phyloP scores from a whole-genome alignment of 2,888 invertebrate species.

The Neoitamus cyanurus region DNA sequence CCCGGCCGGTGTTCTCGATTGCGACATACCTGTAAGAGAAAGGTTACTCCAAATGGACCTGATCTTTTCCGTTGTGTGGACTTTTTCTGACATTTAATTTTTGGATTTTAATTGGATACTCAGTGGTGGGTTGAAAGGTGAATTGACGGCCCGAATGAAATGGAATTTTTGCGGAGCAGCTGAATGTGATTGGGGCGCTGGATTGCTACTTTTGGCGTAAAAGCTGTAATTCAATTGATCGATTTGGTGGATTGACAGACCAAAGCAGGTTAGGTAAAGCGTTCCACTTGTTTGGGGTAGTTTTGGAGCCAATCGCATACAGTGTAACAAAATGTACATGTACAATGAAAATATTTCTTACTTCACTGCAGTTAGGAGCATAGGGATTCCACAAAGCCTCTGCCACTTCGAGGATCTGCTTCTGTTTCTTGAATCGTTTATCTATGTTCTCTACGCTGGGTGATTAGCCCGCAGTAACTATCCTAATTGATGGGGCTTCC shows the following conservation, averaged over 20 bases:
- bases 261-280: no score
- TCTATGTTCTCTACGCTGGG: no score
- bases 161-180: not conserved
- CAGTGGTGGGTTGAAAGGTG: conserved; percentile 57
- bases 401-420: no score
- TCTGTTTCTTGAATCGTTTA: no score
- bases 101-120: conserved; percentile 66
- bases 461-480: no score
- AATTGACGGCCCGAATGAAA: not conserved
- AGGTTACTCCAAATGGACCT: conserved; percentile 47
- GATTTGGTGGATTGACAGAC: not conserved
- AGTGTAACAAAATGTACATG: no score
- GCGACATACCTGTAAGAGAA: conserved; percentile 21
- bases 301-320: no score
- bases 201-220: not conserved
- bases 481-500: no score
- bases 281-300: no score
- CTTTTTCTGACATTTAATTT: conserved; percentile 65
- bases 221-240: not conserved
- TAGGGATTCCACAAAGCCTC: no score
- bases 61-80: conserved; percentile 45
- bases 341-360: no score
- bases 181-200: not conserved
- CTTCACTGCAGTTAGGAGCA: no score
- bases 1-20: conserved; percentile 8